phyloP scores from a whole-genome alignment of 2,888 invertebrate genomes.

The Pegoplata infirma region DNA sequence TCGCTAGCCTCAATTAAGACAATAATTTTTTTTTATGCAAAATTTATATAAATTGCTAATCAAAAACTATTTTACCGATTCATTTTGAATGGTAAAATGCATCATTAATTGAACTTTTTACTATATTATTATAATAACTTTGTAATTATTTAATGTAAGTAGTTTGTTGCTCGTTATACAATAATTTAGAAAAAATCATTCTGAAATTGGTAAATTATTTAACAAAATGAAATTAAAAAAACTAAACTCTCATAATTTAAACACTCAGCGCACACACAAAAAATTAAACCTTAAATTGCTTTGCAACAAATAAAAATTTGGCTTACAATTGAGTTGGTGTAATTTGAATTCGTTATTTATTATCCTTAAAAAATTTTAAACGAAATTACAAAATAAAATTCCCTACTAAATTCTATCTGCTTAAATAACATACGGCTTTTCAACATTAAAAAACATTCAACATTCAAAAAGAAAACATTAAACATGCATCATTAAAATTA shows the following conservation, averaged over 20 bases:
- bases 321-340: conserved; percentile 24
- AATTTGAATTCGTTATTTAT: not conserved
- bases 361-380: not conserved
- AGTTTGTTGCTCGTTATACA: conserved; percentile 39
- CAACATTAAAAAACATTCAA: not conserved
- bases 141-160: conserved; percentile 51
- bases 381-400: not conserved
- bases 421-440: not conserved
- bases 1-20: too few relatives aligned
- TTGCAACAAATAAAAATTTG: conserved; percentile 22
- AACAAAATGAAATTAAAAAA: conserved; percentile 28
- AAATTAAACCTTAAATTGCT: conserved; percentile 3
- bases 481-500: not conserved
- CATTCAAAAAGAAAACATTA: too few relatives aligned
- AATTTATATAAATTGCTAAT: not conserved
- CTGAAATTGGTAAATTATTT: conserved; percentile 61
- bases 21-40: too few relatives aligned
- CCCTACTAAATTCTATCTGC: not conserved
- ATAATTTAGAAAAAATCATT: conserved; percentile 38
- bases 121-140: not conserved
- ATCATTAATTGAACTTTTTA: conserved; percentile 52
- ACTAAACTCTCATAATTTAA: not conserved
- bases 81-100: conserved; percentile 60
- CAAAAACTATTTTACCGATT: not conserved
- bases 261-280: conserved; percentile 51